Evolutionary conservation across 2,888 invertebrate species (phyloP).

Genomic region (Anaspis maculata): DNA sequence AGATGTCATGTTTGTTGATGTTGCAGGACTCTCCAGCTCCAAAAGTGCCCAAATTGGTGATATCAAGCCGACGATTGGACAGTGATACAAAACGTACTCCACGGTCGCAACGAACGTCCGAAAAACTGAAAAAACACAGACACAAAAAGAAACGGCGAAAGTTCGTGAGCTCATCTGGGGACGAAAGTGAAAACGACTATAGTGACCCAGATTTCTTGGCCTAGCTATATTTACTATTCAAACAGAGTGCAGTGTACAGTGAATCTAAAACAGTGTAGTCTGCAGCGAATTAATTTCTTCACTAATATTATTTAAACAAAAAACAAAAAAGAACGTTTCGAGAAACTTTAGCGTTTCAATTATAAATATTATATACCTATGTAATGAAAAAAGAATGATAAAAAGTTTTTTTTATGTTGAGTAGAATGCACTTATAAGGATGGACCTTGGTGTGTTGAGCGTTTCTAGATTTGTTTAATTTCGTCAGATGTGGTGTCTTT

Average conservation of each 20-base stretch:
- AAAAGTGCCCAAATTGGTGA: slow-evolving; percentile 47
- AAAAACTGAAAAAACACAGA: slow-evolving; percentile 43
- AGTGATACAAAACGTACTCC: slow-evolving; percentile 38
- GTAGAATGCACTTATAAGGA: background rate
- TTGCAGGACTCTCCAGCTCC: slow-evolving; percentile 38
- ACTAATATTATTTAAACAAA: slow-evolving; percentile 12
- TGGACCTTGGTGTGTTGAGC: no score
- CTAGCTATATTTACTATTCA: slow-evolving; percentile 28
- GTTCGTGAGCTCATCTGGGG: slow-evolving; percentile 47
- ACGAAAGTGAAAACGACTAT: slow-evolving; percentile 58
- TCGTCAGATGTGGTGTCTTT: background rate
- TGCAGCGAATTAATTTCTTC: slow-evolving; percentile 22
- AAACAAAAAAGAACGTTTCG: no score
- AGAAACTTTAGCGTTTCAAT: no score
- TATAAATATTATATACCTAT: no score
- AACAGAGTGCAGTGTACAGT: slow-evolving; percentile 35
- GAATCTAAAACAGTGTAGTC: no score
- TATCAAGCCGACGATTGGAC: slow-evolving; percentile 41
- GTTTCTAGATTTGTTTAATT: no score
- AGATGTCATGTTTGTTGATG: no score
- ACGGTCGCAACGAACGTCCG: slow-evolving; percentile 37
- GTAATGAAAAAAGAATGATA: no score
- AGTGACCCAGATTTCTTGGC: slow-evolving; percentile 51
- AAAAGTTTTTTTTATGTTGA: no score
- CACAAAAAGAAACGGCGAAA: slow-evolving; percentile 50